Conservation (phyloP, 2,113 vertebrate genomes). For the Psephotus haematonotus region DNA sequence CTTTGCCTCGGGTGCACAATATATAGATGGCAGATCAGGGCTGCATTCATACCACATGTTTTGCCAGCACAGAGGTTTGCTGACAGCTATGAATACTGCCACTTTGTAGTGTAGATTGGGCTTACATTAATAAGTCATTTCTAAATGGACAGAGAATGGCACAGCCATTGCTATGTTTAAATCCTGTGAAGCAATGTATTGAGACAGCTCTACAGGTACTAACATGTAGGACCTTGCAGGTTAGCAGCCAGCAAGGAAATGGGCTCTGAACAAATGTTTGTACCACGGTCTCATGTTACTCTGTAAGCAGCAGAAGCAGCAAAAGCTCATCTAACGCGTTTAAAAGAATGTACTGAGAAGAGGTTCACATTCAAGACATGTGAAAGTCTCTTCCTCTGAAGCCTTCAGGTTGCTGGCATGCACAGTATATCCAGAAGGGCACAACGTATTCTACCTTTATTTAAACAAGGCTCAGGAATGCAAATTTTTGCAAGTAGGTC, state of each 20-base stretch:
- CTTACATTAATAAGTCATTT: background rate
- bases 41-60: background rate
- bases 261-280: background rate
- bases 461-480: background rate
- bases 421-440: background rate
- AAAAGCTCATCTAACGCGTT: background rate
- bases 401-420: background rate
- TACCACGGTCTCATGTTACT: background rate
- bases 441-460: background rate
- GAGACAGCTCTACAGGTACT: background rate
- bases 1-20: constrained; percentile 6
- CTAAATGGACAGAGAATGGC: background rate
- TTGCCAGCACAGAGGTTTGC: background rate
- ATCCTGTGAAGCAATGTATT: background rate
- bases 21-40: background rate
- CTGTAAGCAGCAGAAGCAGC: background rate
- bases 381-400: background rate
- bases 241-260: background rate
- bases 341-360: background rate
- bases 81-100: background rate
- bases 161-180: background rate
- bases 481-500: background rate
- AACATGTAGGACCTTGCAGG: background rate
- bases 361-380: background rate
- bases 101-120: background rate